These are phyloP conservation scores for Leucoma salicis DNA, from an alignment of 2,888 invertebrate genomes.

Conservation along the genomic window DNA sequence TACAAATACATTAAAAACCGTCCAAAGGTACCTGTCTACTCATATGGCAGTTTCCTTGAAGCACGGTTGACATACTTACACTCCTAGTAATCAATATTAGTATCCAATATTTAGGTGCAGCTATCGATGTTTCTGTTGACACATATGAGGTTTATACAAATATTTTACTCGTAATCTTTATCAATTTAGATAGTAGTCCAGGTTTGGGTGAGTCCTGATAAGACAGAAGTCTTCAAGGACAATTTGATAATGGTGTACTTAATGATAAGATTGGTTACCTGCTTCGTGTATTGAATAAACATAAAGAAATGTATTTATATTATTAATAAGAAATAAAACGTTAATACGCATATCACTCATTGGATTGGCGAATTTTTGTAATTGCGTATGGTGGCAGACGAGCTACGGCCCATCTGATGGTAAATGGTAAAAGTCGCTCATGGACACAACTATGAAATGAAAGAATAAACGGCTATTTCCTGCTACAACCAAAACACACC, in stretches of 20 bases:
- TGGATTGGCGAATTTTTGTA: no score
- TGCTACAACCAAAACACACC: no score
- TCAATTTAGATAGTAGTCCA: slow-evolving; percentile 26
- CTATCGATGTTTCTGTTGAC: slow-evolving; percentile 15
- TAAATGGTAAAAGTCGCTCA: no score
- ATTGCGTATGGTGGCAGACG: no score
- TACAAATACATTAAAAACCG: neutral
- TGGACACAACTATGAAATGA: no score
- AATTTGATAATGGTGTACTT: slow-evolving; percentile 24
- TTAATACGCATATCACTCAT: no score
- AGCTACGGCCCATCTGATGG: no score
- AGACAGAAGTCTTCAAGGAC: slow-evolving; percentile 41
- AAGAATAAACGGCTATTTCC: no score
- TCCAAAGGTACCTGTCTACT: slow-evolving; percentile 1
- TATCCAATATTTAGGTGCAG: slow-evolving; percentile 19
- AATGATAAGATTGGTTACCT: slow-evolving; percentile 17
- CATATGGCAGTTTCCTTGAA: neutral
- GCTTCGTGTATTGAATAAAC: no score
- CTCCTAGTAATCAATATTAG: slow-evolving; percentile 23
- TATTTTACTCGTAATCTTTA: slow-evolving; percentile 27
- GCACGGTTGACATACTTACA: no score
- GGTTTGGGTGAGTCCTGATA: slow-evolving; percentile 41
- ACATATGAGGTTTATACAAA: slow-evolving; percentile 29
- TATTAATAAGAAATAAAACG: no score
- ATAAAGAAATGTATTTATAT: no score